Conservation (phyloP, 2,797 vertebrate genomes). For the Rhodeus uyekii region DNA sequence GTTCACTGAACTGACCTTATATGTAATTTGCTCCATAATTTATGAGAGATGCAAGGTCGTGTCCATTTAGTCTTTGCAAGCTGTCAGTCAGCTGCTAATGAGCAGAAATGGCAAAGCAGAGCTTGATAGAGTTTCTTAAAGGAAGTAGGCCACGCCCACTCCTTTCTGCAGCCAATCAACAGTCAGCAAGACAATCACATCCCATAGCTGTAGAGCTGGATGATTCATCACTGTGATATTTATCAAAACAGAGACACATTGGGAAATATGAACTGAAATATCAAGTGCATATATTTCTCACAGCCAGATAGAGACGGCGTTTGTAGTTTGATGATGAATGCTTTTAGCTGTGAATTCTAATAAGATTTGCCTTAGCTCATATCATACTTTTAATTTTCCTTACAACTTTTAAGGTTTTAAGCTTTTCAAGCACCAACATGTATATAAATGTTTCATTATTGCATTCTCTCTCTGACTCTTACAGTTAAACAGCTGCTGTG, state of each 20-base stretch:
- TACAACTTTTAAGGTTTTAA: neutral
- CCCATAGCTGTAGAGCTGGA: neutral
- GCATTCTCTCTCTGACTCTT: neutral
- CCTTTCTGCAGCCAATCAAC: neutral
- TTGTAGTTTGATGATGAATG: neutral
- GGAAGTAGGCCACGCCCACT: conserved; percentile 21
- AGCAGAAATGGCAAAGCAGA: conserved; percentile 24
- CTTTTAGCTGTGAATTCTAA: neutral
- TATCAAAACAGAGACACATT: neutral
- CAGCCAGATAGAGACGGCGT: neutral
- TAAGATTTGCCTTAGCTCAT: neutral
- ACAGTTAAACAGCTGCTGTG: neutral
- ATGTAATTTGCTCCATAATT: conserved; percentile 21
- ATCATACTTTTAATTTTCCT: neutral
- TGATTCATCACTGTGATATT: conserved; percentile 1
- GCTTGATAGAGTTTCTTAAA: neutral
- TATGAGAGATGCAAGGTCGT: neutral
- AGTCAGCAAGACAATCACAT: neutral
- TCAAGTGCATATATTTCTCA: conserved; percentile 60
- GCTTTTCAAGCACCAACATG: neutral
- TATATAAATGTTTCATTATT: too few relatives aligned
- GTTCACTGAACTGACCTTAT: neutral
- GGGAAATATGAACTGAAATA: conserved; percentile 60
- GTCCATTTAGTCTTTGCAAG: conserved; percentile 39
- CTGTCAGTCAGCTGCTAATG: conserved; percentile 37